Conservation (phyloP, 2,888 invertebrate genomes). For the Pelosia muscerda region DNA sequence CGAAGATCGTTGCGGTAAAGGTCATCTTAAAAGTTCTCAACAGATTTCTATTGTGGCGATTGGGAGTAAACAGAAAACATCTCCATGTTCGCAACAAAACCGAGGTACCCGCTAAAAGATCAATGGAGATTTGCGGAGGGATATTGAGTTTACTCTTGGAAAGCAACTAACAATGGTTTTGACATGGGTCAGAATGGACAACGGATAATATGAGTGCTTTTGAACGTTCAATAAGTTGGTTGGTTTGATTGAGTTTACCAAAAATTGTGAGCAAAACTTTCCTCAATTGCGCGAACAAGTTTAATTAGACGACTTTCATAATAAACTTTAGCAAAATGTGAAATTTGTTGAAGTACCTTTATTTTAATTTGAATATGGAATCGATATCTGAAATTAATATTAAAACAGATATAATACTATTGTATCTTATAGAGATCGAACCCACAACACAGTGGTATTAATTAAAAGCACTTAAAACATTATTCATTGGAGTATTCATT, state of each 20-base stretch:
- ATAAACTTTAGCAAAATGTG: constrained; percentile 38
- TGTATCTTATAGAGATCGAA: neutral
- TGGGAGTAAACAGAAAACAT: constrained; percentile 35
- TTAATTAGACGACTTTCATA: constrained; percentile 60
- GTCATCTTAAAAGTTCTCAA: constrained; percentile 24
- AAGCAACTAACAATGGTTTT: constrained; percentile 68
- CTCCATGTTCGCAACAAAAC: constrained; percentile 55
- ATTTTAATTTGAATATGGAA: neutral
- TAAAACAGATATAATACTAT: no score
- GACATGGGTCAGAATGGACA: constrained; percentile 62
- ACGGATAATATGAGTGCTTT: constrained; percentile 46
- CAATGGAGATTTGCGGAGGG: constrained; percentile 62
- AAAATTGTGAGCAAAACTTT: constrained; percentile 45
- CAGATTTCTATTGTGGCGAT: constrained; percentile 33
- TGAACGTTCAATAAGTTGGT: constrained; percentile 28
- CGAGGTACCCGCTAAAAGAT: constrained; percentile 58
- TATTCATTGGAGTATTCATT: neutral
- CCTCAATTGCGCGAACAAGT: constrained; percentile 43
- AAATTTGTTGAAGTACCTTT: neutral
- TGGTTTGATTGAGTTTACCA: constrained; percentile 61
- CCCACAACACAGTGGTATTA: neutral
- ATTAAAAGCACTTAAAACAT: neutral
- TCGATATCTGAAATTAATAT: neutral
- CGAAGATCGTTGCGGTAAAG: constrained; percentile 20
- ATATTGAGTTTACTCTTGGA: constrained; percentile 71